Percentiles rank a stretch among this genome's conserved stretches.
phyloP scores from a whole-genome alignment of 2,888 invertebrate genomes.

The Enchytraeus crypticus region DNA sequence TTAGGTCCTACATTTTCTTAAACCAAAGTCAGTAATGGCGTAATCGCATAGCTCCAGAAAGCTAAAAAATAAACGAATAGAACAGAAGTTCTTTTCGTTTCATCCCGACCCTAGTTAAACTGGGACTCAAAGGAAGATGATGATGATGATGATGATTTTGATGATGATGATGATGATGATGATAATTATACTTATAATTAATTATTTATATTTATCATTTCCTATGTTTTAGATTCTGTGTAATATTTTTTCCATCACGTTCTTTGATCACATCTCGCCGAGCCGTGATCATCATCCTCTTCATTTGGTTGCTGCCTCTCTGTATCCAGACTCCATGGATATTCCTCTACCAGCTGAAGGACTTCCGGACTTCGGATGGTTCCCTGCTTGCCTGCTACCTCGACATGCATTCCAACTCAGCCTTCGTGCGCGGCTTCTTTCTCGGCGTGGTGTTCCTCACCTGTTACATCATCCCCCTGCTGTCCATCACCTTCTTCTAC shows the following conservation, averaged over 20 bases:
- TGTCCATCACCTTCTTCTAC: conserved; percentile 82
- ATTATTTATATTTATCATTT: not conserved
- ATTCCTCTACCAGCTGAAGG: conserved; percentile 59
- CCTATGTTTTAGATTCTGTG: conserved; percentile 15
- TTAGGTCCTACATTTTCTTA: no score
- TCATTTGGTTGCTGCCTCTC: conserved; percentile 81
- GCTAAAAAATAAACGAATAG: no score
- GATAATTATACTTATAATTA: no score
- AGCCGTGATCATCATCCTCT: conserved; percentile 64
- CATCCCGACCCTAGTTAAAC: no score
- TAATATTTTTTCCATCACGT: conserved; percentile 15
- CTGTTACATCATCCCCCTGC: conserved; percentile 83
- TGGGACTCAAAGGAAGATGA: no score
- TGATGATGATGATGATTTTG: no score
- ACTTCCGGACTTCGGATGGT: conserved; percentile 10
- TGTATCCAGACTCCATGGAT: conserved; percentile 82
- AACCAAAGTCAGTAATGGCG: no score
- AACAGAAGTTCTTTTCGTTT: no score
- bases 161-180: no score
- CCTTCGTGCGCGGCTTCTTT: conserved; percentile 50
- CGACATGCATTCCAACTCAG: not conserved
- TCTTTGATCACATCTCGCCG: conserved; percentile 11
- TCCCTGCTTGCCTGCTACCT: not conserved
- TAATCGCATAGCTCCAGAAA: no score
- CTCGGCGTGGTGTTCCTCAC: conserved; percentile 79